Evolutionary conservation across 2,888 invertebrate genomes (phyloP).

Genomic region (Mechanitis mazaeus): DNA sequence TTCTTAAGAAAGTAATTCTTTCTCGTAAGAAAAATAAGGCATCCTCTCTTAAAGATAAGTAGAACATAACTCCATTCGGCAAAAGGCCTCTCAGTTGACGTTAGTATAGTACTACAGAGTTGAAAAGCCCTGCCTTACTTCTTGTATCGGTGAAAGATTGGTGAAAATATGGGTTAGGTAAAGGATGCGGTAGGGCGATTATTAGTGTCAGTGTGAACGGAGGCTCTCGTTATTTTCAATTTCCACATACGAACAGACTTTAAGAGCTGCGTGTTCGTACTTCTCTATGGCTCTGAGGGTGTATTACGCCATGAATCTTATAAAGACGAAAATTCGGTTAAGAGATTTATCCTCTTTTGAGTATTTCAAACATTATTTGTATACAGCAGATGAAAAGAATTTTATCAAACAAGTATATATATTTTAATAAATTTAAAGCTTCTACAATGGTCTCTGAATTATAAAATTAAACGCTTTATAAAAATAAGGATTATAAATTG

Average conservation of each 20-base stretch:
- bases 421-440: too few relatives aligned
- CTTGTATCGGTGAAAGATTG: conserved; percentile 52
- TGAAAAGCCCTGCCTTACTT: conserved; percentile 51
- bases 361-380: too few relatives aligned
- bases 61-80: conserved; percentile 74
- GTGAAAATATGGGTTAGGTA: conserved; percentile 55
- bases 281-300: conserved; percentile 63
- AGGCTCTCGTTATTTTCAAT: conserved; percentile 75
- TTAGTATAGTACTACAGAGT: conserved; percentile 59
- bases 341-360: conserved; percentile 13
- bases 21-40: conserved; percentile 62
- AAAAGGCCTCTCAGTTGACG: conserved; percentile 70
- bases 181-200: conserved; percentile 54
- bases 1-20: conserved; percentile 26
- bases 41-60: conserved; percentile 72
- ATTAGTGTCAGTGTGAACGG: conserved; percentile 66
- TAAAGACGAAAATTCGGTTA: conserved; percentile 57
- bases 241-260: conserved; percentile 72
- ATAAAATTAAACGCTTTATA: background rate
- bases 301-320: conserved; percentile 73
- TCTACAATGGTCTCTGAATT: too few relatives aligned
- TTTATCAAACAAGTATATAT: too few relatives aligned
- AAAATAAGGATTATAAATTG: background rate
- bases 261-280: conserved; percentile 49
- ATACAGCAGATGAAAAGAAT: too few relatives aligned